Base-by-base conservation (phyloP, 2,888 invertebrate genomes). In the Temnothorax ravouxi region DNA sequence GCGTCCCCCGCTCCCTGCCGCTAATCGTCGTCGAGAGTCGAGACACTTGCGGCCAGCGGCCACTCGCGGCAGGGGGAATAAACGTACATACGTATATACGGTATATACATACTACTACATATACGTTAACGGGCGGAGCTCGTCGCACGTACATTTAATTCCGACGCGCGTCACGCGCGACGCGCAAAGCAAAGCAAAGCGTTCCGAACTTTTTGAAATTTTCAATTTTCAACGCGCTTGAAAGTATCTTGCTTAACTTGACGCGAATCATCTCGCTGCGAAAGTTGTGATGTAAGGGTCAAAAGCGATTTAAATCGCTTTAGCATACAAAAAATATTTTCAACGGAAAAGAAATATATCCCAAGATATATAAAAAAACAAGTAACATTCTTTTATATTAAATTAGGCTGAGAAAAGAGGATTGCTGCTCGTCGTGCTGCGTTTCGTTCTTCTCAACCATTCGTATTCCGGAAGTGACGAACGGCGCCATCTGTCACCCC, bases 381-480 rank as follows among this genome's bases (percentile, higher is more conserved):
- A 66, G 15, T 71, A 34, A 21, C n/a, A 18, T 18, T 5, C 3
- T 50, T 50, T 29, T n/a, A 0, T 44, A 44, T 15, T 11, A 3
- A 9, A 3, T 67, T 50, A 15, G 18, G 15, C 9, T 5, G 47
- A 25, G 2, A 9, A 9, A 29, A 67, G 15, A 47, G 9, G 3
- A 47, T 15, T 25, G 5, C 6, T 8, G 4, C 25, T 47, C 21
- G 29, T 38, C 15, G 34, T 8, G 34, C 34, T 3, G 8, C 47
- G 5, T 54, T 52, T 2, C 44, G 6, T 11, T 41, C 9, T 6
- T 54, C 29, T 41, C 66, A 47, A 15, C 18, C 72, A 69, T 87
- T 88, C 21, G 9, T 75, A 87, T 85, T 38, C 79, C 89, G 89
- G 89, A 89, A 89, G 75, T 88, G 56, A 69, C 3, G 38, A 41